Conservation (phyloP, 2,888 invertebrate species). For the Perithous albicinctus region DNA sequence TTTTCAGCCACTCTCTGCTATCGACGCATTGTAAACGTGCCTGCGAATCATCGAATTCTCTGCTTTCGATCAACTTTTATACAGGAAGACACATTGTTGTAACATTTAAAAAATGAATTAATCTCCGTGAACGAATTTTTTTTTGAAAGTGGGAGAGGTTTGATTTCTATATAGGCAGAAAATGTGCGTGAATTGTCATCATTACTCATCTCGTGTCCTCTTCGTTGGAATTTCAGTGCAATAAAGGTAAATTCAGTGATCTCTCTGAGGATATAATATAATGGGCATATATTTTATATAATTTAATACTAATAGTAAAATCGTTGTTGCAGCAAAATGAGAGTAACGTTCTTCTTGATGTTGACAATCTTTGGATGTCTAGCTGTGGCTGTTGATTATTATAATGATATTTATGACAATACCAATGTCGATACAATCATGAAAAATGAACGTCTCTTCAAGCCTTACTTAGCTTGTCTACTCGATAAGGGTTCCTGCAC, state of each 20-base stretch:
- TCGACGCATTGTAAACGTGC: conserved; percentile 18
- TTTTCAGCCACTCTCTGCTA: neutral
- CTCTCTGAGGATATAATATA: neutral
- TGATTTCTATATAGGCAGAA: conserved; percentile 15
- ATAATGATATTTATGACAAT: conserved; percentile 60
- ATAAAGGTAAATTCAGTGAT: neutral
- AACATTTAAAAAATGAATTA: conserved; percentile 1
- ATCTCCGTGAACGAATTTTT: neutral
- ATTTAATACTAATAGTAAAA: neutral
- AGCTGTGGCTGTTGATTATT: conserved; percentile 46
- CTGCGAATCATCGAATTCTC: neutral
- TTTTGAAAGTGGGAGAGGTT: neutral
- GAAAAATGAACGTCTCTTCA: conserved; percentile 62
- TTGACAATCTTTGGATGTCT: conserved; percentile 22
- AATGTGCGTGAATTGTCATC: neutral
- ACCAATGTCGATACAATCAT: conserved; percentile 65
- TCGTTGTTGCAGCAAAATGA: conserved; percentile 27
- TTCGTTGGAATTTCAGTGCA: neutral
- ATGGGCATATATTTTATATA: neutral
- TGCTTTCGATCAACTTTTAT: neutral
- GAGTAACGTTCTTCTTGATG: neutral
- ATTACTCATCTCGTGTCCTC: neutral
- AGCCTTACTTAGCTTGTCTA: conserved; percentile 69
- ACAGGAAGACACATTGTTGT: neutral
- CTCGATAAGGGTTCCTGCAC: conserved; percentile 72